Base-by-base conservation (phyloP, 2,797 vertebrate species). In the Antrozous pallidus region DNA sequence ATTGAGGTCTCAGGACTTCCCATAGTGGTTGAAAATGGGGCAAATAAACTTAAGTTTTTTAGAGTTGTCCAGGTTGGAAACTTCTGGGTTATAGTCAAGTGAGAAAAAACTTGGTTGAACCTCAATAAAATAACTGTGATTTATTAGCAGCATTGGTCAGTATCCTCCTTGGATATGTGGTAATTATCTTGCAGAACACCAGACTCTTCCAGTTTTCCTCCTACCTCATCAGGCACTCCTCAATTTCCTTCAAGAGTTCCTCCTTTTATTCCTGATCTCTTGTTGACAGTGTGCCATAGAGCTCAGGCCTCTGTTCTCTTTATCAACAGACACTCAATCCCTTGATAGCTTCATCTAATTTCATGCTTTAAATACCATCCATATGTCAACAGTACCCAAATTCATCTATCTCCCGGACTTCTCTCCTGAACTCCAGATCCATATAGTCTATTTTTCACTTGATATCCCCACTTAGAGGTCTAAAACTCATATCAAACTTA, bases 21-120 rank as follows among this genome's bases (percentile, higher is more conserved):
- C 45, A 45, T 58, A 65, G 4, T n/a, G 40, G 28, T 49, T 83
- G 10, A 16, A 81, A 81, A 63, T 85, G 17, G 28, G 20, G 5
- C 61, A 47, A 47, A 47, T 71, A 79, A 74, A 58, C 20, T 81
- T 90, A 63, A 75, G 40, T 84, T 69, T n/a, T 40, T 58, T 71
- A 47, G n/a, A 14, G 11, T 45, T 93, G 54, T 81, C 74, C 61
- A 85, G 11, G n/a, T 69, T n/a, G 26, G 63, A 85, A 89, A 79
- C 18, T 49, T 85, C 88, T 89, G n/a, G 28, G 16, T 80, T 54
- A 65, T 33, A 61, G 14, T 73, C 78, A 58, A 67, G 11, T 81
- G 40, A 88, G 47, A 87, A 96, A 89, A 33, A 87, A 56, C 22
- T 65, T 71, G 69, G 67, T 28, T 91, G 61, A 94, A 73, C n/a